These are phyloP conservation scores for Chymomyza procnemis DNA, from an alignment of 2,888 invertebrate species.

Conservation along the genomic window DNA sequence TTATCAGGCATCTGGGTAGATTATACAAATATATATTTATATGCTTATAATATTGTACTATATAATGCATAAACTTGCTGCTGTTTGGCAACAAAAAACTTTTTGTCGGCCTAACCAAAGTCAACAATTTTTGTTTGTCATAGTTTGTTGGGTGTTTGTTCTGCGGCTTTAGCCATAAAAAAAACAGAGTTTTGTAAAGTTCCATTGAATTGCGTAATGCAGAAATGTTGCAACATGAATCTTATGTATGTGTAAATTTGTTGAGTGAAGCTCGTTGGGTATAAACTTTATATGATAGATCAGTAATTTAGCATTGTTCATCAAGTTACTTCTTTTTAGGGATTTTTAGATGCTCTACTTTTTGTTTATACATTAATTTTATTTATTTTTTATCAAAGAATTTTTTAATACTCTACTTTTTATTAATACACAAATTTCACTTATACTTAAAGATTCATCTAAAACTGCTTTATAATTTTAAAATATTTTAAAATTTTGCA, in stretches of 20 bases:
- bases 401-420: too few species aligned
- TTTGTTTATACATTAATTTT: too few species aligned
- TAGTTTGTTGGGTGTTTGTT: constrained; percentile 22
- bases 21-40: constrained; percentile 22
- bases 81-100: constrained; percentile 32
- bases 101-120: constrained; percentile 16
- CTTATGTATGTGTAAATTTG: neutral
- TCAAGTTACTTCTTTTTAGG: too few species aligned
- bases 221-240: neutral
- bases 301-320: too few species aligned
- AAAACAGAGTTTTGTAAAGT: neutral
- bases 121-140: neutral
- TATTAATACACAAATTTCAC: too few species aligned
- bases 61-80: constrained; percentile 10
- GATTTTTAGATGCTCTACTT: too few species aligned
- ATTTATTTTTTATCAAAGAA: too few species aligned
- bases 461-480: too few species aligned
- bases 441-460: too few species aligned
- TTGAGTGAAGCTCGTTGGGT: neutral
- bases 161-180: constrained; percentile 3
- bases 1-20: constrained; percentile 45
- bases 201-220: constrained; percentile 14
- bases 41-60: too few species aligned
- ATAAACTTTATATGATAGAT: neutral
- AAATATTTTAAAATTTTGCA: too few species aligned